These are phyloP conservation scores for Anneissia japonica DNA, from an alignment of 35 echinoderm and acorn worm genomes.

Conservation along the genomic window DNA sequence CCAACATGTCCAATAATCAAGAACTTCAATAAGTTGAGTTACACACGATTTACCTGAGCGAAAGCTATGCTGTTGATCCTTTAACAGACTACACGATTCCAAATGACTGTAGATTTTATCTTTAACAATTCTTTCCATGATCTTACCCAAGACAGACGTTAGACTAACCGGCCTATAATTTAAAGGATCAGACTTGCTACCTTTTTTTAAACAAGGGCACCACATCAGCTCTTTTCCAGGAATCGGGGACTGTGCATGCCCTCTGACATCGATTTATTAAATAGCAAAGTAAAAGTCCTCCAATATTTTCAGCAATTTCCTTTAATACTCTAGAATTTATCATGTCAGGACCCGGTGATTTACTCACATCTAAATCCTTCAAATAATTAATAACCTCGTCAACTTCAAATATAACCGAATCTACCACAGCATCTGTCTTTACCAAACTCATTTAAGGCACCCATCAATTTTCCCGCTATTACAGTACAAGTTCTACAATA, in stretches of 20 bases:
- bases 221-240: background rate
- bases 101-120: background rate
- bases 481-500: too few relatives aligned
- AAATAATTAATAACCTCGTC: too few relatives aligned
- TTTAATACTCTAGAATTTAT: too few relatives aligned
- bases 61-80: background rate
- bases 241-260: background rate
- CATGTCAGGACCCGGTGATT: too few relatives aligned
- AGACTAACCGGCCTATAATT: constrained; percentile 10
- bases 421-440: too few relatives aligned
- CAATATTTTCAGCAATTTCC: too few relatives aligned
- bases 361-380: too few relatives aligned
- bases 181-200: background rate
- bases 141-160: background rate
- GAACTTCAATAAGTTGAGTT: background rate
- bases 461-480: too few relatives aligned
- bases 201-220: background rate
- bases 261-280: background rate
- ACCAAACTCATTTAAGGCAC: too few relatives aligned
- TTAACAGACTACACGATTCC: background rate
- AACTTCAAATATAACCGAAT: too few relatives aligned
- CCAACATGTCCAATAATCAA: background rate
- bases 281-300: background rate
- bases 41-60: background rate
- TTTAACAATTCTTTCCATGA: background rate